phyloP scores from a whole-genome alignment of 2,797 vertebrate genomes.

The Scolopax bukidnonensis region DNA sequence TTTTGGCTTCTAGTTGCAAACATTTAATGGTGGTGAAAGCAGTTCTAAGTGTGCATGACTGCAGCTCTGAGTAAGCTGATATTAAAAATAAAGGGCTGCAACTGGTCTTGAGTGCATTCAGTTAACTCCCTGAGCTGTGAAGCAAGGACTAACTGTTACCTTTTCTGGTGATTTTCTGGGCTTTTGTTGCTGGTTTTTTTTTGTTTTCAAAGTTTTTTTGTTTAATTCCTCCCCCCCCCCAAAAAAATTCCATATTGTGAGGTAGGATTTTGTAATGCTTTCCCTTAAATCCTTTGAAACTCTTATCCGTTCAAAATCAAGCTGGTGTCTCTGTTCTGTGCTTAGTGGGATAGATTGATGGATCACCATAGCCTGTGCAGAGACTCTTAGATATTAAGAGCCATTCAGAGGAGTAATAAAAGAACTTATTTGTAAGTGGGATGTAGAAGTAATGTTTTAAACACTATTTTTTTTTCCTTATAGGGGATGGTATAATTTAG shows the following conservation, averaged over 20 bases:
- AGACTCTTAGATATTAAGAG: not conserved
- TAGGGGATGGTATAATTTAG: not conserved
- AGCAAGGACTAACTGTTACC: not conserved
- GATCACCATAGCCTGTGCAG: not conserved
- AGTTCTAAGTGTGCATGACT: not conserved
- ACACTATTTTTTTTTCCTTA: not conserved
- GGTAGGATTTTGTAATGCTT: not conserved
- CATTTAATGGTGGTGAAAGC: not conserved
- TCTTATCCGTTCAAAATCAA: not conserved
- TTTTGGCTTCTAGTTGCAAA: not conserved
- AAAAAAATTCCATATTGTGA: not conserved
- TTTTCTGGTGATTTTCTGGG: not conserved
- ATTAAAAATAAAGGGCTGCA: not conserved
- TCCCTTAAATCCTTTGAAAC: not conserved
- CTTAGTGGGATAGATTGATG: not conserved
- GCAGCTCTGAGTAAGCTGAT: not conserved
- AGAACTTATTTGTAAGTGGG: not conserved
- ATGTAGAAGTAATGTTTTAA: not conserved
- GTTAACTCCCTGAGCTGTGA: not conserved
- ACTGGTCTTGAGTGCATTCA: not conserved
- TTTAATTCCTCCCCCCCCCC: too few relatives aligned
- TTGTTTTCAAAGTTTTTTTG: not conserved
- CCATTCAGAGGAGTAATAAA: not conserved
- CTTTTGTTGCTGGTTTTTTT: not conserved
- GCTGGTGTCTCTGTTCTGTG: not conserved